Base-by-base conservation (phyloP, 2,113 vertebrate genomes). In the Empidonax alnorum region DNA sequence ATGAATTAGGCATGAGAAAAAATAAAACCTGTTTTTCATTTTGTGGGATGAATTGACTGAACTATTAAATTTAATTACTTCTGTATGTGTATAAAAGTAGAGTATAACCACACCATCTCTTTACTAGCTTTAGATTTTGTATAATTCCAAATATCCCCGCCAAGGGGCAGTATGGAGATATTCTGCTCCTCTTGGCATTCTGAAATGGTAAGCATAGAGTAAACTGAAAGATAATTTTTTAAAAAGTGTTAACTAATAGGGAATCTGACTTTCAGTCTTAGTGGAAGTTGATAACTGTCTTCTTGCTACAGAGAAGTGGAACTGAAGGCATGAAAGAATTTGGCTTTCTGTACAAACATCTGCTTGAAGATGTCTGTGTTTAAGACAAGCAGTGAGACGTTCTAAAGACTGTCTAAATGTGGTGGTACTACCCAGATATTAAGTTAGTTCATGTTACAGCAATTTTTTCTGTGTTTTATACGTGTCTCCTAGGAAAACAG, bases 81-180 rank as follows among this genome's bases (percentile, higher is more conserved):
- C 6, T 63, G 46, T 56, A 62, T 92, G 93, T 87, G 56, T 47
- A 19, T 76, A 17, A 25, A 76, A 63, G 35, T 72, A 50, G 35
- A 77, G 24, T 44, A 65, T 86, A 91, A 23, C 61, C 46, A 17
- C 35, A 50, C 50, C 9, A n/a, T 78, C 35, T 41, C 69, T 79
- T 49, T 18, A 58, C 37, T 3, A 53, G 42, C 44, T 94, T 68
- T 62, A n/a, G 28, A 39, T 78, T 72, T 47, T 46, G 30, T 50
- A 3, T 41, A 18, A 73, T 95, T 94, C 72, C 93, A 49, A 30
- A 66, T 63, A 73, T 78, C 21, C 42, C 97, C 97, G 42, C 97
- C 68, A 74, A 93, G 94, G 95, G 97, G 95, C 97, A 87, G 90
- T 61, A 24, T 66, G 56, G 84, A 87, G 86, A 89, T 83, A 9